A percentile compares a stretch with the other conserved stretches of the same genome.
phyloP scores from a whole-genome alignment of 2,888 invertebrate species.

The Carabus problematicus region DNA sequence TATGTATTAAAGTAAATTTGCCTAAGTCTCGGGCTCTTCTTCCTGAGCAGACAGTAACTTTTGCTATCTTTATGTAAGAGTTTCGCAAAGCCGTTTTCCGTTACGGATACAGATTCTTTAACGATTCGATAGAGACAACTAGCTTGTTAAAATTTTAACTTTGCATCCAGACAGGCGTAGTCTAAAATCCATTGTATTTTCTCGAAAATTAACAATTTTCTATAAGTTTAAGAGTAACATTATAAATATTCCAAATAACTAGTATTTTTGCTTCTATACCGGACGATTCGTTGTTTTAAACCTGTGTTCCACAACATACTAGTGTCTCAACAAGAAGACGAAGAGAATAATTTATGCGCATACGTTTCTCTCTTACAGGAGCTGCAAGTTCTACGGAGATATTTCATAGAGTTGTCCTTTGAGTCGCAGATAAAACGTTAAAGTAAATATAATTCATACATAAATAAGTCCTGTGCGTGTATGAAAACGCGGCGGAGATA shows the following conservation, averaged over 20 bases:
- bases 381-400: constrained; percentile 38
- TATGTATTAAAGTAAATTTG: constrained; percentile 33
- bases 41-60: constrained; percentile 19
- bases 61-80: constrained; percentile 29
- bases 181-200: too few species aligned
- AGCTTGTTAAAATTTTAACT: constrained; percentile 12
- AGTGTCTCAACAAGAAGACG: constrained; percentile 10
- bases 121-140: constrained; percentile 33
- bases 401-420: constrained; percentile 42
- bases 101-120: constrained; percentile 14
- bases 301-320: too few species aligned
- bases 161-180: too few species aligned
- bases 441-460: constrained; percentile 42
- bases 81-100: constrained; percentile 32
- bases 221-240: too few species aligned
- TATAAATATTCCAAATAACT: too few species aligned
- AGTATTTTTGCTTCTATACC: too few species aligned
- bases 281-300: too few species aligned
- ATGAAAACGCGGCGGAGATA: constrained; percentile 18
- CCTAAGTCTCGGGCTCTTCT: constrained; percentile 28
- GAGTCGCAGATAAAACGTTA: constrained; percentile 42
- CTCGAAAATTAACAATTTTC: too few species aligned
- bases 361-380: constrained; percentile 34
- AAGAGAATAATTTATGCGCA: constrained; percentile 38
- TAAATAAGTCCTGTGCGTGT: constrained; percentile 28